Base-by-base conservation (phyloP, 2,113 vertebrate species). In the Otocyon megalotis region DNA sequence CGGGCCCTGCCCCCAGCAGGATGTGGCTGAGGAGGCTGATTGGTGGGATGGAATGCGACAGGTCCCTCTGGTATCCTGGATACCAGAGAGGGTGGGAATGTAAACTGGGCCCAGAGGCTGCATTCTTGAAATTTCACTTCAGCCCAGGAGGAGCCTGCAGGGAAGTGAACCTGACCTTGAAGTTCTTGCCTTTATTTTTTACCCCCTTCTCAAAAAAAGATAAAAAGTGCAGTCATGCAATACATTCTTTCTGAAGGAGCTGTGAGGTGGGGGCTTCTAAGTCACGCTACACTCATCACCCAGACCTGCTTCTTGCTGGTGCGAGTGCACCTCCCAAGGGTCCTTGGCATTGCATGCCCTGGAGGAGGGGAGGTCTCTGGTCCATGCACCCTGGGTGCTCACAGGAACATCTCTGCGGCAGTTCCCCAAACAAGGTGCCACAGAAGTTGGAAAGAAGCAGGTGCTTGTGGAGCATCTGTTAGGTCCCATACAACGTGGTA, bases 51-150 rank as follows among this genome's bases (percentile, higher is more conserved):
- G 98, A 98, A 98, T 97, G 98, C 72, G 50, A 37, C 98, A 97
- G 98, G 98, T 98, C 98, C 98, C 98, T 98, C 98, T 54, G 84
- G 98, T 98, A 98, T 98, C 99, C 93, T 62, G 98, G 98, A 98
- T 97, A 99, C 95, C 0, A 0, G 5, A 35, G 97, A 95, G 98
- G 98, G 93, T 98, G 98, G 98, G 98, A 98, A 98, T 94, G 82
- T 97, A 96, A 98, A 96, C 97, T 98, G 94, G 97, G 96, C 98
- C 98, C 96, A 94, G 63, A 93, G 93, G 96, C 98, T 98, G 98
- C 98, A 98, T 99, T 99, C 99, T 98, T 99, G 97, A 98, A 97
- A 98, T 99, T 98, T 97, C 96, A 93, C 22, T 86, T 96, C 71
- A 95, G 97, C 96, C 19, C 14, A 96, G 98, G 94, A 98, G 98